Base-by-base conservation (phyloP, 2,113 vertebrate species). In the Burhinus bistriatus region DNA sequence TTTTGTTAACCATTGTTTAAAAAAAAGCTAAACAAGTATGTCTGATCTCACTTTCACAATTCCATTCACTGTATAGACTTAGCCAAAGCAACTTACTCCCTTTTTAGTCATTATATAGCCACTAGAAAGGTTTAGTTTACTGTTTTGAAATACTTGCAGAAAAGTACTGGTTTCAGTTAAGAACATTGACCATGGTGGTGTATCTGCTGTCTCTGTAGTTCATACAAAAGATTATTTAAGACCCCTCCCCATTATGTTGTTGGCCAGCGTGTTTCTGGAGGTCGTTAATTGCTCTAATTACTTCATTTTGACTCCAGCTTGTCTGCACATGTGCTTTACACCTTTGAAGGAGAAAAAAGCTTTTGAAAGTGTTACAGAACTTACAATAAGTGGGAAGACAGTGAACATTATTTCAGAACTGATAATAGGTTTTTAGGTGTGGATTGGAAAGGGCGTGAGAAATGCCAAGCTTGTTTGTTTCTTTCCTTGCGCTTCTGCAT, bases 121-220 rank as follows among this genome's bases (percentile, higher is more conserved):
- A 42, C 65, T 54, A 44, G 52, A 61, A 34, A 55, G 30, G 15
- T 44, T 71, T 29, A 38, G 13, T 34, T 69, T 40, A 13, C 30
- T 61, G 3, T 45, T 76, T 57, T 45, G 18, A 77, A 72, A 70
- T 52, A 42, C 30, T 66, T 78, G 4, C 13, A n/a, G 68, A 54
- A 75, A 45, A 38, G 25, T 73, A 32, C 12, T 40, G 36, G 9
- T 88, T 80, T n/a, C 34, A 52, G 36, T 58, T 57, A 47, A 54
- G 30, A 79, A 14, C 38, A 20, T 13, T 23, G 66, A 21, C 61
- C 25, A 0, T 3, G 32, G 4, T 34, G 66, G 9, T 11, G 3
- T 21, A 29, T 10, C 54, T 80, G 45, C 82, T 65, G 15, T n/a
- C 64, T 62, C 32, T 52, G 4, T 2, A 30, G n/a, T 5, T 66